Base-by-base conservation (phyloP, 2,888 invertebrate species). In the Malthinus flaveolus region DNA sequence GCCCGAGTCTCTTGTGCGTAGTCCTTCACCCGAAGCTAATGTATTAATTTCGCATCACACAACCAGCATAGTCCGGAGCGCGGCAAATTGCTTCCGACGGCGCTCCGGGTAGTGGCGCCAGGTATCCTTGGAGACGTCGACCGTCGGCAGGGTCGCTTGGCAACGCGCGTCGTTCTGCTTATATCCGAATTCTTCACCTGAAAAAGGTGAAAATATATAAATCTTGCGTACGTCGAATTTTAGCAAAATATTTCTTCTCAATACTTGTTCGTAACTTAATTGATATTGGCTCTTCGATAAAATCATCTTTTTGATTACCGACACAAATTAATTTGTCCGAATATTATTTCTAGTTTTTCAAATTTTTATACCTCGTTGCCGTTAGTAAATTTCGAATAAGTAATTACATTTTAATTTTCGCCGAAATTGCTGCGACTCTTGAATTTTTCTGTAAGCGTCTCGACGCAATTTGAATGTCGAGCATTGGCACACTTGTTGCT, bases 21-120 rank as follows among this genome's bases (percentile, higher is more conserved):
- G 69, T 69, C 68, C 68, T 70, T 71, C 71, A 71, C 69, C 71
- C 70, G 68, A 60, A 68, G 69, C 73, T 73, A 73, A 73, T 72
- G 73, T 74, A 74, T 74, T 74, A 74, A 74, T 73, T 74, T 72
- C 70, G 68, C 69, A 68, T 72, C 71, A 69, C 69, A 68, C 67
- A 68, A 56, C 44, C 31, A 61, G 58, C 49, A 49, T 39, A 63
- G 69, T 68, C 66, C 73, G 72, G 79, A 77, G 79, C 78, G 78
- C 78, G 79, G 74, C 78, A 79, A 73, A 75, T 83, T 76, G 83
- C 84, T 71, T 84, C 84, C 84, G 79, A 80, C 78, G 80, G 81
- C 79, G 83, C 76, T 66, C 82, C 71, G 81, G 83, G 73, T 80
- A 82, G 78, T 83, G 84, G 68, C 85, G 82, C 72, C 81, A 65